phyloP scores from a whole-genome alignment of 2,113 vertebrate genomes.

The Entelurus aequoreus region DNA sequence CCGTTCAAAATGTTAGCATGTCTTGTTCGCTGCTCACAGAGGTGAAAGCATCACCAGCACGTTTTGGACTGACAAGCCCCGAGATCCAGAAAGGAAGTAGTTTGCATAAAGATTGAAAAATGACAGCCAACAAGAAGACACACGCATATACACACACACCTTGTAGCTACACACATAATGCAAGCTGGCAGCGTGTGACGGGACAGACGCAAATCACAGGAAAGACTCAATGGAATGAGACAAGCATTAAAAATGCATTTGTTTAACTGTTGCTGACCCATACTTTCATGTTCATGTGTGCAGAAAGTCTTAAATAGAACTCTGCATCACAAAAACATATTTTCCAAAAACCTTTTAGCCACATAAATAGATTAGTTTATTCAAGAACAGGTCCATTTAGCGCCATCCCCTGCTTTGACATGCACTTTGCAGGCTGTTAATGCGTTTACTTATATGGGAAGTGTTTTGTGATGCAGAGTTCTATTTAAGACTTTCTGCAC shows the following conservation, averaged over 20 bases:
- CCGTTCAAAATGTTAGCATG: not conserved
- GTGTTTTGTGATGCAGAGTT: too few species aligned
- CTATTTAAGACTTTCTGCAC: not conserved
- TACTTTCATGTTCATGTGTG: not conserved
- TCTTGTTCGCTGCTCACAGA: not conserved
- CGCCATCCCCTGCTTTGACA: too few species aligned
- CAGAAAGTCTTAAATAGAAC: not conserved
- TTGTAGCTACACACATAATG: conserved; percentile 28
- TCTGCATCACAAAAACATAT: too few species aligned
- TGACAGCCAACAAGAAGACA: not conserved
- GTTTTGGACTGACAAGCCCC: not conserved
- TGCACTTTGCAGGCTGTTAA: too few species aligned
- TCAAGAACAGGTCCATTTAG: too few species aligned
- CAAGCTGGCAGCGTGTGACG: conserved; percentile 35
- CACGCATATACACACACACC: conserved; percentile 11
- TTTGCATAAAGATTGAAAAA: not conserved
- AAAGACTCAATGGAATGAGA: conserved; percentile 39
- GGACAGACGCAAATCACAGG: conserved; percentile 39
- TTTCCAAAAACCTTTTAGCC: too few species aligned
- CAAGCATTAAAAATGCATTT: conserved; percentile 30
- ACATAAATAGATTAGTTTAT: too few species aligned
- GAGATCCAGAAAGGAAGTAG: not conserved
- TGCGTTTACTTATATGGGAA: too few species aligned
- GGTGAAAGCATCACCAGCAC: too few species aligned
- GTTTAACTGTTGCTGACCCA: conserved; percentile 14